phyloP scores from a whole-genome alignment of 2,113 vertebrate genomes.

The Bucco capensis region DNA sequence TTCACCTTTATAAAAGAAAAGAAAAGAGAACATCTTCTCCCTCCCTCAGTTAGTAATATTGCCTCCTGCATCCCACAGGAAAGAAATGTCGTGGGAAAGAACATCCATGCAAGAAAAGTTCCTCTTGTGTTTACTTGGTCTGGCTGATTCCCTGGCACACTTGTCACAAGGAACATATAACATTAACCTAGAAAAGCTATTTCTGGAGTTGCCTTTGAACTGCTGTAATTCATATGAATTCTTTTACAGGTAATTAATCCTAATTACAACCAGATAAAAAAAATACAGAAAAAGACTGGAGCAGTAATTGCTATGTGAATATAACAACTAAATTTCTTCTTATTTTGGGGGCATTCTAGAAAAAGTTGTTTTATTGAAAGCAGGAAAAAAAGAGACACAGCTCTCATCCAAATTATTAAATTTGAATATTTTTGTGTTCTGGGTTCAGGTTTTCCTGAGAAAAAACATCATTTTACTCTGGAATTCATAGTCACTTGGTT shows the following conservation, averaged over 20 bases:
- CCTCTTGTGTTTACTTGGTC: not conserved
- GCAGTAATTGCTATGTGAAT: not conserved
- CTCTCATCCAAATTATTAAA: not conserved
- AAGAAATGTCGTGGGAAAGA: not conserved
- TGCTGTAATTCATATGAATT: not conserved
- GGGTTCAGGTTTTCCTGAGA: not conserved
- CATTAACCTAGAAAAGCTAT: not conserved
- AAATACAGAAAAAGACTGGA: not conserved
- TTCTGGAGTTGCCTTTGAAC: not conserved
- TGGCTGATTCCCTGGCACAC: not conserved
- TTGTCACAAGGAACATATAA: not conserved
- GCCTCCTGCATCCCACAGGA: not conserved
- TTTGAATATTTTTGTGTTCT: not conserved
- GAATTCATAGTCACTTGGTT: not conserved
- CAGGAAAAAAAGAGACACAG: not conserved
- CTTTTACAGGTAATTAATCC: conserved; percentile 1
- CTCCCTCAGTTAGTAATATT: not conserved
- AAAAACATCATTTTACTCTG: not conserved
- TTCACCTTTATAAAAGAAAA: not conserved
- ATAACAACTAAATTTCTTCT: not conserved
- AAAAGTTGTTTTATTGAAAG: not conserved
- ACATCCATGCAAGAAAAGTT: not conserved
- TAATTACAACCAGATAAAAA: not conserved
- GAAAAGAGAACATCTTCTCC: not conserved
- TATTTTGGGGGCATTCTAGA: not conserved